Conservation (phyloP, 2,888 invertebrate species). For the Hecatera dysodea region DNA sequence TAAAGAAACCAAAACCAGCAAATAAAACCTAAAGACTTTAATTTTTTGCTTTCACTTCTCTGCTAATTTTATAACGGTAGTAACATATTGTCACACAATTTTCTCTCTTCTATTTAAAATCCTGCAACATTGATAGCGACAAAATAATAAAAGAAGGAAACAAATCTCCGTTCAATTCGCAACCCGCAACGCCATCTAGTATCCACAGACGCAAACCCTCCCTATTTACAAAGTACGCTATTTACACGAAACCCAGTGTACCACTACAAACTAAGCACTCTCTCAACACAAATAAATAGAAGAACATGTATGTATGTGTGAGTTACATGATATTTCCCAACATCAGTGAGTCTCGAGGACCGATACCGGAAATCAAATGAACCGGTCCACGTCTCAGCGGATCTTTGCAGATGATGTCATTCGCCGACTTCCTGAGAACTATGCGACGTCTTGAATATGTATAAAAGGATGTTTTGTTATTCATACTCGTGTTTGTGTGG, state of each 20-base stretch:
- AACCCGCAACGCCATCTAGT: conserved; percentile 49
- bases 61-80: neutral
- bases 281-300: conserved; percentile 42
- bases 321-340: conserved; percentile 55
- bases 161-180: neutral
- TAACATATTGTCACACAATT: neutral
- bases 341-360: conserved; percentile 56
- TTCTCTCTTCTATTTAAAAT: neutral
- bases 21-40: neutral
- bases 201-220: neutral
- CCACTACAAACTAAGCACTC: conserved; percentile 24
- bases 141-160: neutral
- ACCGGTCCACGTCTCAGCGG: conserved; percentile 76
- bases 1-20: neutral
- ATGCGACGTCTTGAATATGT: conserved; percentile 67
- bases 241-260: conserved; percentile 31
- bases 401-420: conserved; percentile 79
- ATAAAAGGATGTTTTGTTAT: conserved; percentile 65
- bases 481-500: conserved; percentile 42
- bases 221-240: conserved; percentile 16
- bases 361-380: conserved; percentile 81
- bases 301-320: conserved; percentile 33
- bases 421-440: conserved; percentile 73
- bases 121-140: neutral
- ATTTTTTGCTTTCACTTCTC: neutral